Evolutionary conservation across 2,888 invertebrate species (phyloP).

Genomic region (Drosophila cracens): DNA sequence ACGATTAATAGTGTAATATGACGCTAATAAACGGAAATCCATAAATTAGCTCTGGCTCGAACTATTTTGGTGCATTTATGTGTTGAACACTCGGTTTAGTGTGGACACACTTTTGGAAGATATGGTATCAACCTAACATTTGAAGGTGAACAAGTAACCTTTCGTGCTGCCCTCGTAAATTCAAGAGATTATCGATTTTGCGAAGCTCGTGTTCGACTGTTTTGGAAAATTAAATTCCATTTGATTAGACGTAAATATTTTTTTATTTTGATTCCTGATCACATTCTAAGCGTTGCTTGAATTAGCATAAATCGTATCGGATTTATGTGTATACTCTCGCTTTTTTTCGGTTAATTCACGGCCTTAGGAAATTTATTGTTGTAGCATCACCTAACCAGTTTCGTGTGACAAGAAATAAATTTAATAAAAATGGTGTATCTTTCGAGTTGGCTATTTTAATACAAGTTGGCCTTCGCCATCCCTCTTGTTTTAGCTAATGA

Average conservation of each 20-base stretch:
- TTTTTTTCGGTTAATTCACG: slow-evolving; percentile 20
- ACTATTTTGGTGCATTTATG: too few relatives aligned
- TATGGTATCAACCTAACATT: too few relatives aligned
- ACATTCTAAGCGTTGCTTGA: background rate
- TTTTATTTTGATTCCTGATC: slow-evolving; percentile 3
- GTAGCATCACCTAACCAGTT: slow-evolving; percentile 21
- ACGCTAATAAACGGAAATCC: background rate
- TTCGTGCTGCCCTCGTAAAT: slow-evolving; percentile 1
- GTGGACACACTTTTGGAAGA: too few relatives aligned
- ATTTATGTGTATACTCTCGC: slow-evolving; percentile 3
- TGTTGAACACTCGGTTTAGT: too few relatives aligned
- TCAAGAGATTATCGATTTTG: background rate
- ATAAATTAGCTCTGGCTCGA: background rate
- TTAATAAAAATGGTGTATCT: slow-evolving; percentile 10
- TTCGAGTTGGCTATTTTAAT: slow-evolving; percentile 4
- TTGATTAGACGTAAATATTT: background rate
- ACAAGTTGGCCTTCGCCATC: slow-evolving; percentile 21
- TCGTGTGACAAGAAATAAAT: background rate
- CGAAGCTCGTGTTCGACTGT: background rate
- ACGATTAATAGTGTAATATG: slow-evolving; percentile 67
- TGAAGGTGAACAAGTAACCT: background rate
- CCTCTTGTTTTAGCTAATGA: background rate
- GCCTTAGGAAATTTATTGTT: slow-evolving; percentile 24
- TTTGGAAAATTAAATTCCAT: slow-evolving; percentile 9
- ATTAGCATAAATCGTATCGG: slow-evolving; percentile 1